Percentiles rank a stretch among this genome's conserved stretches.
Evolutionary conservation across 2,888 invertebrate genomes (phyloP).

Genomic region (Byasa hedistus): DNA sequence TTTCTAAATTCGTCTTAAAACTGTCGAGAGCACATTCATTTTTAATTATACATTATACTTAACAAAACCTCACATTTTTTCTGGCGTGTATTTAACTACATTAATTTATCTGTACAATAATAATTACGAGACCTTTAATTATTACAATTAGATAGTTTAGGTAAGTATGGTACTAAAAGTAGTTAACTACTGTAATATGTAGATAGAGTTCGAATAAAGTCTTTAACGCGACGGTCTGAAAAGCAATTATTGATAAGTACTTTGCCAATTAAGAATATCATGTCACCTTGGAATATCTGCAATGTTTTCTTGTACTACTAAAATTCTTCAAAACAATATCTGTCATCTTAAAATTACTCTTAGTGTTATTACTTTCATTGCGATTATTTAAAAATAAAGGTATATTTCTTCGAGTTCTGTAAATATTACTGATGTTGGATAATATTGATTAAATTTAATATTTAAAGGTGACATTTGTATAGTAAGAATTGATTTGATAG

Average conservation of each 20-base stretch:
- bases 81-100: constrained; percentile 75
- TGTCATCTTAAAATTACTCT: too few relatives aligned
- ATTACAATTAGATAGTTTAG: constrained; percentile 69
- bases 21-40: constrained; percentile 79
- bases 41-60: constrained; percentile 76
- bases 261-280: constrained; percentile 39
- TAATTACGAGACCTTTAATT: constrained; percentile 77
- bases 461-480: constrained; percentile 13
- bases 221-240: constrained; percentile 47
- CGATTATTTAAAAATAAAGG: not conserved
- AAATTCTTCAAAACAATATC: not conserved
- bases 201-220: constrained; percentile 52
- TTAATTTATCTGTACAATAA: constrained; percentile 79
- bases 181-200: constrained; percentile 59
- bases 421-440: not conserved
- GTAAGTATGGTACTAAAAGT: constrained; percentile 61
- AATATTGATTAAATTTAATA: not conserved
- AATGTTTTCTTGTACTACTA: not conserved
- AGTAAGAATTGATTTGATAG: constrained; percentile 1
- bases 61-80: constrained; percentile 73
- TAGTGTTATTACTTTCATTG: not conserved
- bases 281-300: constrained; percentile 17
- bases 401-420: not conserved
- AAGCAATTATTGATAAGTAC: constrained; percentile 54
- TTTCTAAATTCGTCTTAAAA: constrained; percentile 80